phyloP scores from a whole-genome alignment of 2,888 invertebrate species.

The Linnaemya tessellans region DNA sequence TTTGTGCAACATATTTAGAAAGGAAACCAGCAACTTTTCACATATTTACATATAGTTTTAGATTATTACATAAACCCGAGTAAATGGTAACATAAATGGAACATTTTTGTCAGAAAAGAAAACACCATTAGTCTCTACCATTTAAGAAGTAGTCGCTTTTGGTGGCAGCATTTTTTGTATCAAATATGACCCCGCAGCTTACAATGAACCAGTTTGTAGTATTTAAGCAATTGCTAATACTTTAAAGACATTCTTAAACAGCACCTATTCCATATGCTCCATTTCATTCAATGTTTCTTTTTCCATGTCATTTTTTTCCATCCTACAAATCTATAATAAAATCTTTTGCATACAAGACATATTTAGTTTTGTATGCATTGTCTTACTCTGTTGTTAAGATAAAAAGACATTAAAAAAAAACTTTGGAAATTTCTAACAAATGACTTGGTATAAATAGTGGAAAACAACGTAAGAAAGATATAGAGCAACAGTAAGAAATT shows the following conservation, averaged over 20 bases:
- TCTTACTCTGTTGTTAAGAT: conserved; percentile 25
- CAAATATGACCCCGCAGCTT: neutral
- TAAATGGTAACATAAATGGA: too few relatives aligned
- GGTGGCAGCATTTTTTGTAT: too few relatives aligned
- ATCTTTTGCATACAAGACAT: conserved; percentile 73
- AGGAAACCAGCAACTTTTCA: too few relatives aligned
- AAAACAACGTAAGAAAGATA: conserved; percentile 33
- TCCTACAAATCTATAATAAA: conserved; percentile 58
- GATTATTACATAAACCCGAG: too few relatives aligned
- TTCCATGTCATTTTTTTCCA: neutral
- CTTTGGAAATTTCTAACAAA: conserved; percentile 64
- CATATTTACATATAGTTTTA: too few relatives aligned
- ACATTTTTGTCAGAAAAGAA: too few relatives aligned
- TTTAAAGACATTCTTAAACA: conserved; percentile 31
- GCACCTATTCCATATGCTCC: conserved; percentile 53
- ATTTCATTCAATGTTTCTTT: conserved; percentile 33
- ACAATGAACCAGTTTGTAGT: neutral
- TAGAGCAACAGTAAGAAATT: conserved; percentile 63
- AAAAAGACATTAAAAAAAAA: conserved; percentile 27
- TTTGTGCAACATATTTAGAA: too few relatives aligned
- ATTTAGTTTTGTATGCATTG: conserved; percentile 48
- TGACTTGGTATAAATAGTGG: conserved; percentile 47
- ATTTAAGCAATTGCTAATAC: conserved; percentile 12
- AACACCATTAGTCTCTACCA: too few relatives aligned
- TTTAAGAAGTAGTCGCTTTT: too few relatives aligned